Evolutionary conservation across 1,140 invertebrate genomes (phyloP).

Genomic region (Drosophila lacteicornis): DNA sequence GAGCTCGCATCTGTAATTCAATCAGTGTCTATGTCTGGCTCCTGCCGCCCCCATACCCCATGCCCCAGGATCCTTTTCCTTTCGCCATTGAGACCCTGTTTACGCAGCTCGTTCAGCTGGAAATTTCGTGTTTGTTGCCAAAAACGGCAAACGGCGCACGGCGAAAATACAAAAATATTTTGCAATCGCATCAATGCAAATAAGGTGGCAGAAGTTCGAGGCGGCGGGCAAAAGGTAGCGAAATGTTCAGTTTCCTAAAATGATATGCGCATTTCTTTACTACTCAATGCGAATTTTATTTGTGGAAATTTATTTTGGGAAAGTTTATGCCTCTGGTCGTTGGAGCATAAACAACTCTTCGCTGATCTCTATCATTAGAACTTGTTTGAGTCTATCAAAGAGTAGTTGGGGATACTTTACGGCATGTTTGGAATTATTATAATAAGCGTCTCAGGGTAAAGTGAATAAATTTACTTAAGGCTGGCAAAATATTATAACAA

Average conservation of each 20-base stretch:
- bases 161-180: slow-evolving; percentile 59
- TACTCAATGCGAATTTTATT: slow-evolving; percentile 45
- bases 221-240: slow-evolving; percentile 36
- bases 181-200: slow-evolving; percentile 76
- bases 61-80: slow-evolving; percentile 26
- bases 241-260: slow-evolving; percentile 58
- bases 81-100: slow-evolving; percentile 59
- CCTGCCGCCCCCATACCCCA: slow-evolving; percentile 22
- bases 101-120: slow-evolving; percentile 76
- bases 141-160: slow-evolving; percentile 11
- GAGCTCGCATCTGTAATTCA: slow-evolving; percentile 80
- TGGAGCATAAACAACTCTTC: slow-evolving; percentile 36
- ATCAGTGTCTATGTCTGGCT: slow-evolving; percentile 83
- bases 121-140: slow-evolving; percentile 61
- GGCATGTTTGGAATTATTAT: not conserved
- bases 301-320: slow-evolving; percentile 37
- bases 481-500: too few relatives aligned
- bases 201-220: slow-evolving; percentile 56
- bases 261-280: slow-evolving; percentile 69
- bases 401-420: not conserved
- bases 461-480: not conserved
- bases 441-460: not conserved
- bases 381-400: not conserved
- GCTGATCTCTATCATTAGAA: slow-evolving; percentile 38
- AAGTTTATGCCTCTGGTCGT: slow-evolving; percentile 25